A percentile compares a stretch with the other conserved stretches of the same genome.
Conservation (phyloP, 2,888 invertebrate species). For the Luperina testacea region DNA sequence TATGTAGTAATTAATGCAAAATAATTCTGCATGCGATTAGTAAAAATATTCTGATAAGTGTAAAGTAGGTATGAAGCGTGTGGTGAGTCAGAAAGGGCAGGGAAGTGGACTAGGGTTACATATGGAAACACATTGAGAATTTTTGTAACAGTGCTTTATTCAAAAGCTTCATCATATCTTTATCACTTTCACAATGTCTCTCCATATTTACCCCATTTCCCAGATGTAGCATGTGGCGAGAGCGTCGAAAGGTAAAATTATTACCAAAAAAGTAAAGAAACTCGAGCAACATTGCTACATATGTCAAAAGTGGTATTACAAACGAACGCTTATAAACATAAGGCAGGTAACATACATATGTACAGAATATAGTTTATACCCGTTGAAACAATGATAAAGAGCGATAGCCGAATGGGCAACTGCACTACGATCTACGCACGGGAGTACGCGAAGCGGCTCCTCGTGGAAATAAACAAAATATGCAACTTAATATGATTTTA, state of each 20-base stretch:
- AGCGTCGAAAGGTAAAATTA: slow-evolving; percentile 85
- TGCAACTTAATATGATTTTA: slow-evolving; percentile 80
- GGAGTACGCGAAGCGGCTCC: slow-evolving; percentile 57
- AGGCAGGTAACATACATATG: slow-evolving; percentile 88
- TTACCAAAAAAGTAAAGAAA: slow-evolving; percentile 81
- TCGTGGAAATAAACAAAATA: slow-evolving; percentile 71
- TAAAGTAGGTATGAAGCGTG: slow-evolving; percentile 63
- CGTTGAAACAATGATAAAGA: slow-evolving; percentile 89
- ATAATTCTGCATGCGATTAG: slow-evolving; percentile 65
- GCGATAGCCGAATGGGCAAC: slow-evolving; percentile 81
- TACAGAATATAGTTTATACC: slow-evolving; percentile 87
- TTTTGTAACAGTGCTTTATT: slow-evolving; percentile 93
- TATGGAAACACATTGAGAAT: slow-evolving; percentile 93
- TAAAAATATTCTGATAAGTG: slow-evolving; percentile 58
- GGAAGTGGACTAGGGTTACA: slow-evolving; percentile 84
- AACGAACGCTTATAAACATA: slow-evolving; percentile 90
- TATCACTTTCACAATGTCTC: slow-evolving; percentile 92
- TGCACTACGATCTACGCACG: slow-evolving; percentile 68
- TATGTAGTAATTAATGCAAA: slow-evolving; percentile 31
- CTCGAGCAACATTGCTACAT: slow-evolving; percentile 90
- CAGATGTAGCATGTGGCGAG: slow-evolving; percentile 90
- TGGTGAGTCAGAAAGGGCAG: slow-evolving; percentile 72
- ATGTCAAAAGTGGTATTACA: slow-evolving; percentile 91
- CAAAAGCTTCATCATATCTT: slow-evolving; percentile 91
- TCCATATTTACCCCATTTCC: slow-evolving; percentile 93